A percentile compares a stretch with the other conserved stretches of the same genome.
Conservation (phyloP, 2,113 vertebrate species). For the Thymallus thymallus region DNA sequence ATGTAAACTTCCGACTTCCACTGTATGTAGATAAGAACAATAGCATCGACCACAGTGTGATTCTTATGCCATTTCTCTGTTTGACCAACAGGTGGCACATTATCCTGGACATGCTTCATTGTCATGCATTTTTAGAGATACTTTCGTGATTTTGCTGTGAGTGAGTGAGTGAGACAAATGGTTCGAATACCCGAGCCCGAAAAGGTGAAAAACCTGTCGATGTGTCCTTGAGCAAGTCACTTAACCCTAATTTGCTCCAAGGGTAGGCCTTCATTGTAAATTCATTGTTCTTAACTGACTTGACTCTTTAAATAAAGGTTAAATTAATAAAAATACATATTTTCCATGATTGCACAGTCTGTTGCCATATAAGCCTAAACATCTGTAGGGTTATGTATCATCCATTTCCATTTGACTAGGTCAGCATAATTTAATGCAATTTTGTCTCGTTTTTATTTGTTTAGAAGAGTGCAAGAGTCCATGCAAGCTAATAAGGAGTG, state of each 20-base stretch:
- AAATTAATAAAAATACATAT: too few relatives aligned
- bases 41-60: background rate
- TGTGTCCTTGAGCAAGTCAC: too few relatives aligned
- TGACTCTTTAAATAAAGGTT: too few relatives aligned
- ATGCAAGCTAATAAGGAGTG: background rate
- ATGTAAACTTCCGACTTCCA: too few relatives aligned
- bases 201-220: too few relatives aligned
- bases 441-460: background rate
- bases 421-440: background rate
- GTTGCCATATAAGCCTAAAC: background rate
- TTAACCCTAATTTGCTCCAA: too few relatives aligned
- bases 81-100: slow-evolving; percentile 31
- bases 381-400: background rate
- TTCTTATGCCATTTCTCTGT: background rate
- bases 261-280: too few relatives aligned
- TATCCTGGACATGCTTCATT: too few relatives aligned
- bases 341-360: background rate
- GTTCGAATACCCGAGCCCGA: too few relatives aligned
- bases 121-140: background rate
- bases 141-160: background rate
- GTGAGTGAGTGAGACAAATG: too few relatives aligned
- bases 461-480: too few relatives aligned
- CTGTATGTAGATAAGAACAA: background rate
- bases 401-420: background rate
- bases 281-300: too few relatives aligned